These are phyloP conservation scores for Dinomys branickii DNA, from an alignment of 2,113 vertebrate species.

Conservation along the genomic window DNA sequence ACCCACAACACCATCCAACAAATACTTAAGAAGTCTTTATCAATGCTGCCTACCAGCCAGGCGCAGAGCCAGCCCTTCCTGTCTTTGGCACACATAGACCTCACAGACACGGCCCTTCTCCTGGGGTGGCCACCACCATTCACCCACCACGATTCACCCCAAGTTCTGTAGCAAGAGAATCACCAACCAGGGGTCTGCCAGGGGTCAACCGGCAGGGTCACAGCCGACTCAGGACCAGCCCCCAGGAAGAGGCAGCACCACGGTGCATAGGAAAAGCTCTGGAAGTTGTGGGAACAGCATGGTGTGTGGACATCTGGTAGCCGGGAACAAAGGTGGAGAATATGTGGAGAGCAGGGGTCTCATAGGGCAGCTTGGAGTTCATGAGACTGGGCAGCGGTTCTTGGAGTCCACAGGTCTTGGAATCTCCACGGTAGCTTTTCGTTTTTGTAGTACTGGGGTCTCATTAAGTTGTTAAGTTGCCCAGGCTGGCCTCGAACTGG, in stretches of 20 bases:
- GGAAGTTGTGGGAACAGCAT: neutral
- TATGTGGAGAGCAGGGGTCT: neutral
- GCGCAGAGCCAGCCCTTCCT: neutral
- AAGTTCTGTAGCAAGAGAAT: neutral
- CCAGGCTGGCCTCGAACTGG: neutral
- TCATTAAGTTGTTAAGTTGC: neutral
- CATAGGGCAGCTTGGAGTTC: neutral
- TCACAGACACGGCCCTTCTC: neutral
- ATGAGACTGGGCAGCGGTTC: neutral
- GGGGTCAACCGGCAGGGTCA: neutral
- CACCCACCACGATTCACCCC: neutral
- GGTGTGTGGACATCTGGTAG: neutral
- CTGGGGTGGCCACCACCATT: fast-evolving
- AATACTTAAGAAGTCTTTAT: neutral
- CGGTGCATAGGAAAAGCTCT: neutral
- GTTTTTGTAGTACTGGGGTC: neutral
- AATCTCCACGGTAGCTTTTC: neutral
- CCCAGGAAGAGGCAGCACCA: neutral
- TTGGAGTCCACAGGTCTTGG: neutral
- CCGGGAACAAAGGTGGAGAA: neutral
- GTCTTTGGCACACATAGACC: neutral
- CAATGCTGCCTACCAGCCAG: neutral
- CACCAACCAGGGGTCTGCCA: neutral
- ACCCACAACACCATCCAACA: neutral
- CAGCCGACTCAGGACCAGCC: neutral